phyloP scores from a whole-genome alignment of 2,113 vertebrate species.

The Leucopternis melanops region DNA sequence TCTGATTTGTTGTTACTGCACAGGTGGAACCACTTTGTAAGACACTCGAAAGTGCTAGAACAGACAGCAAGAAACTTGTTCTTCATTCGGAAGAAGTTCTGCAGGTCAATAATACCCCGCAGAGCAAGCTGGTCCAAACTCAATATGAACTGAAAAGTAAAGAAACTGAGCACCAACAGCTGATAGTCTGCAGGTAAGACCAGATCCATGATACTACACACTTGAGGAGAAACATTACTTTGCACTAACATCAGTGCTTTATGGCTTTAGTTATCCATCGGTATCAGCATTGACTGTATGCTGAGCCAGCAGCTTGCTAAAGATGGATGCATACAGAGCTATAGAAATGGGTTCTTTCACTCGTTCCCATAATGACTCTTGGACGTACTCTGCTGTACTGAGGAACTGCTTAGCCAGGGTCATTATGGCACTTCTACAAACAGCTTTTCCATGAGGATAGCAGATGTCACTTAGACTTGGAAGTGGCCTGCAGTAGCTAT shows the following conservation, averaged over 20 bases:
- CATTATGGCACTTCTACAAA: not conserved
- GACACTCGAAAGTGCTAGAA: slow-evolving; percentile 49
- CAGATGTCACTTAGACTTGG: not conserved
- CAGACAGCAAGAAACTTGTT: slow-evolving; percentile 68
- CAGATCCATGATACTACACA: not conserved
- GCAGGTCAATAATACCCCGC: slow-evolving; percentile 51
- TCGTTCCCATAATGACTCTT: not conserved
- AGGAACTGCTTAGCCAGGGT: not conserved
- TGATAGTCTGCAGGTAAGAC: slow-evolving; percentile 57
- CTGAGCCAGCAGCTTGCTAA: not conserved
- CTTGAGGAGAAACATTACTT: not conserved
- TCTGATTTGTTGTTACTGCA: not conserved
- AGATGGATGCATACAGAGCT: not conserved
- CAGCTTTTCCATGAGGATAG: not conserved
- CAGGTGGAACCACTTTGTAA: slow-evolving; percentile 66
- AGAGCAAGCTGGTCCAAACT: slow-evolving; percentile 49
- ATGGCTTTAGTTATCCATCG: not conserved
- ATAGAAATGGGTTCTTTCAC: not conserved
- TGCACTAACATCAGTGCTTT: not conserved
- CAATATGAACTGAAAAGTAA: slow-evolving; percentile 50
- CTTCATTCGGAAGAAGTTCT: slow-evolving; percentile 61
- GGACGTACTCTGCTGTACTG: not conserved
- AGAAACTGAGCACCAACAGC: slow-evolving; percentile 52
- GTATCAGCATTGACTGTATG: not conserved
- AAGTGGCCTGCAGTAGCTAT: not conserved